Base-by-base conservation (phyloP, 2,113 vertebrate species). In the Elanoides forficatus region DNA sequence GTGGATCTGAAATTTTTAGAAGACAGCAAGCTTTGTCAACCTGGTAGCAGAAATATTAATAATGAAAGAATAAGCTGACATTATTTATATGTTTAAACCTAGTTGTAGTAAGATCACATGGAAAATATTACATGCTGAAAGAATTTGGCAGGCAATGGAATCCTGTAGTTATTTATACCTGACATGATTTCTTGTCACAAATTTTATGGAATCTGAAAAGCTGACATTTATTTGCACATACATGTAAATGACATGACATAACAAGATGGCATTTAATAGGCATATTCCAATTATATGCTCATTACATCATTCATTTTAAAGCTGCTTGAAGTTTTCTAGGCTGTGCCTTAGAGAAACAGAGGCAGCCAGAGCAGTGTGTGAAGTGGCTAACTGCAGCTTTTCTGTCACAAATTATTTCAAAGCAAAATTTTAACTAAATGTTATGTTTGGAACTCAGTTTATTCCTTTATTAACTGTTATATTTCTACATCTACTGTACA, bases 401-500 rank as follows among this genome's bases (percentile, higher is more conserved):
- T 96, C 94, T 94, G 91, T 74, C 95, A 95, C 94, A 94, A 92
- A 95, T 95, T 87, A 96, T 97, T 97, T 96, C 96, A 97, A 96
- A 97, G 97, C 91, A 95, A 93, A 97, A 95, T 67, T 95, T 86
- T 92, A 97, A 82, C 95, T 95, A 91, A 95, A 95, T 97, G 93
- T 97, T 97, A 91, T 96, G 90, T 63, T 97, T 97, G 97, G 97
- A 97, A 94, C 91, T 62, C 3, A 2, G 34, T 88, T 93, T 88
- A 93, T 95, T 90, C 94, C 81, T 96, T 96, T 97, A 97, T 97
- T 94, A 97, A 95, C 96, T 97, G 97, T 87, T 95, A 95, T 65
- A 97, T 91, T 96, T 97, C 88, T 97, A 86, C 86, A 81, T 97
- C 94, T 96, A 97, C 97, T 96, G 83, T 91, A 94, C 95, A 88